phyloP scores from a whole-genome alignment of 2,113 vertebrate species.

The Beaufortia kweichowensis region DNA sequence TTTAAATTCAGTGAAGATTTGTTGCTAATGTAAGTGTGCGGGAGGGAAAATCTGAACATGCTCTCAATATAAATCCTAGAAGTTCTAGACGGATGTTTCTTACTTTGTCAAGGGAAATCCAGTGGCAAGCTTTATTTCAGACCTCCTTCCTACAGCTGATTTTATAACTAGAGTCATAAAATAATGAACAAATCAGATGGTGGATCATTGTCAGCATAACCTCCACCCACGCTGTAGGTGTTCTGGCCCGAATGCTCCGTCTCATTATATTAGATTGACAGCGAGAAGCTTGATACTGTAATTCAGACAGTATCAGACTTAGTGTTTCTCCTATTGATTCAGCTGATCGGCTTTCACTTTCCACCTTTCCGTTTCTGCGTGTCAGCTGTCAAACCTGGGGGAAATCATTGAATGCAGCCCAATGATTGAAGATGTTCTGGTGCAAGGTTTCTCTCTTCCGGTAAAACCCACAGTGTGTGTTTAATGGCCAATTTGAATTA shows the following conservation, averaged over 20 bases:
- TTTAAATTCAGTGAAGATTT: not conserved
- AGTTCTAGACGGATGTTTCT: not conserved
- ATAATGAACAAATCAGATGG: conserved; percentile 3
- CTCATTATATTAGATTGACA: conserved; percentile 36
- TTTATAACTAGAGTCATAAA: not conserved
- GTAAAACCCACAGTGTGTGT: not conserved
- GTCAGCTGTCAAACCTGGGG: conserved; percentile 15
- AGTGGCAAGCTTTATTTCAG: not conserved
- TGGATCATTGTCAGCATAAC: conserved; percentile 8
- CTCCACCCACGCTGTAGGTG: conserved; percentile 4
- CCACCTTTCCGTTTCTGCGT: not conserved
- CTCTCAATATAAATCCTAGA: not conserved
- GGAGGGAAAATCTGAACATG: not conserved
- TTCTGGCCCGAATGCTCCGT: not conserved
- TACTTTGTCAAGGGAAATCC: not conserved
- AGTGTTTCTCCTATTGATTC: conserved; percentile 14
- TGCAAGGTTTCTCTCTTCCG: not conserved
- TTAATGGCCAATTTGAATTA: conserved; percentile 5
- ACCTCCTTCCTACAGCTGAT: not conserved
- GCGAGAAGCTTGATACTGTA: conserved; percentile 15
- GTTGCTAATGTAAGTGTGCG: conserved; percentile 39
- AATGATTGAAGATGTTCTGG: conserved; percentile 1
- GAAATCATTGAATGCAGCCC: not conserved
- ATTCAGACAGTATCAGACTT: conserved; percentile 13
- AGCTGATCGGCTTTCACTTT: conserved; percentile 23